phyloP scores from a whole-genome alignment of 2,113 vertebrate genomes.

The Athene noctua region DNA sequence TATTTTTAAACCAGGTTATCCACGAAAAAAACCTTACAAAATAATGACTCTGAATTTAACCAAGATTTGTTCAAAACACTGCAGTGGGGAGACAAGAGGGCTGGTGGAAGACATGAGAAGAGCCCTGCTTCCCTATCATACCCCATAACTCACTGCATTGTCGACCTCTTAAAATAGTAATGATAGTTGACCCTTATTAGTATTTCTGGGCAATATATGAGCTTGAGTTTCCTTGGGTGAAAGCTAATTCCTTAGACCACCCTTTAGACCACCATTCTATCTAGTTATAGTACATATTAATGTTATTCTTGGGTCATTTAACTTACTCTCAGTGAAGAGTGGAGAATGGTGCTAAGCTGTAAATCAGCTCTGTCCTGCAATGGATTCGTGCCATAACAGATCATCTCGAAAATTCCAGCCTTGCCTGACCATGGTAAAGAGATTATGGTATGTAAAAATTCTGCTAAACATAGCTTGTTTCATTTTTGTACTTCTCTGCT shows the following conservation, averaged over 20 bases:
- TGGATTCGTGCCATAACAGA: slow-evolving; percentile 76
- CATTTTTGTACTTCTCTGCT: slow-evolving; percentile 55
- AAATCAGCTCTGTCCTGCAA: slow-evolving; percentile 76
- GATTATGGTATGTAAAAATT: slow-evolving; percentile 69
- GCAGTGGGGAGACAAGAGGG: background rate
- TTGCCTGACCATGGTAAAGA: slow-evolving; percentile 72
- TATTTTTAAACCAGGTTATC: slow-evolving; percentile 12
- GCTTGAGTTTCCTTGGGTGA: slow-evolving; percentile 73
- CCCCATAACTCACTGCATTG: slow-evolving; percentile 55
- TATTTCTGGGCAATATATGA: slow-evolving; percentile 70
- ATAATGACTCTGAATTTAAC: background rate
- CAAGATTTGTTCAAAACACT: slow-evolving; percentile 19
- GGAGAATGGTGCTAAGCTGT: slow-evolving; percentile 71
- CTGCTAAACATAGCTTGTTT: slow-evolving; percentile 71
- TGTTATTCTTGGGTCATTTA: slow-evolving; percentile 82
- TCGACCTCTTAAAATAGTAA: slow-evolving; percentile 71
- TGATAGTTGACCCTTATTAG: slow-evolving; percentile 73
- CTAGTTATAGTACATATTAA: slow-evolving; percentile 71
- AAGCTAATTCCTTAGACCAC: slow-evolving; percentile 74
- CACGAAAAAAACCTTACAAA: background rate
- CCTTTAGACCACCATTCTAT: slow-evolving; percentile 71
- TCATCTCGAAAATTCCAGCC: slow-evolving; percentile 71
- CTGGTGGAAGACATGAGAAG: slow-evolving; percentile 14
- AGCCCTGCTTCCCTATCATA: background rate
- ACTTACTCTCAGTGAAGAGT: slow-evolving; percentile 73